Conservation (phyloP, 1,140 invertebrate species). For the Leguminivora glycinivorella region DNA sequence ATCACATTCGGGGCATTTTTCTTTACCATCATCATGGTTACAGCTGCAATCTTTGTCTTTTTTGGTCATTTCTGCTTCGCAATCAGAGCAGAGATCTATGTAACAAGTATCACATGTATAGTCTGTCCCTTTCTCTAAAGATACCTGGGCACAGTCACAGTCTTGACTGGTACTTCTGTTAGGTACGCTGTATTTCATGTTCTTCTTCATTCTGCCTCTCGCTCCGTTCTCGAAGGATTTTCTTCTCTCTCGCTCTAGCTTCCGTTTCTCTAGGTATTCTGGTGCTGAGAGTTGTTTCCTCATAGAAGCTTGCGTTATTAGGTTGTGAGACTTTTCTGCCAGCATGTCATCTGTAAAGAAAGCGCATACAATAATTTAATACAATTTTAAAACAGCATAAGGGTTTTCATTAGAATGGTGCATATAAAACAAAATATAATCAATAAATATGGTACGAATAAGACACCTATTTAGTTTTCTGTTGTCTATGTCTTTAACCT, state of each 20-base stretch:
- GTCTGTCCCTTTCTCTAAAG: conserved; percentile 67
- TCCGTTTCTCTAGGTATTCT: conserved; percentile 91
- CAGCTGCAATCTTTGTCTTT: conserved; percentile 58
- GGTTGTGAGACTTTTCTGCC: conserved; percentile 74
- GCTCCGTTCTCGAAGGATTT: conserved; percentile 83
- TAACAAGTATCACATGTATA: conserved; percentile 73
- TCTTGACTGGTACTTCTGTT: conserved; percentile 53
- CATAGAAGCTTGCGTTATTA: conserved; percentile 80
- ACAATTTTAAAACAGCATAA: no score
- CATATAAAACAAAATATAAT: no score
- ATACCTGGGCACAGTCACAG: conserved; percentile 66
- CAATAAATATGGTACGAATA: no score
- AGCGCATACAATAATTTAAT: background rate
- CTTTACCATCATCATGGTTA: conserved; percentile 48
- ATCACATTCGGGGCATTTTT: conserved; percentile 70
- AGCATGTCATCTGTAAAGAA: conserved; percentile 72
- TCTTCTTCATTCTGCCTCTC: conserved; percentile 80
- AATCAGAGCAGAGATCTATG: conserved; percentile 68
- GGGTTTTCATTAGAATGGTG: no score
- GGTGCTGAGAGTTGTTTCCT: conserved; percentile 91
- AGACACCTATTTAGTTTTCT: no score
- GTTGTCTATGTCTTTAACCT: no score
- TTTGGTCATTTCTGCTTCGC: conserved; percentile 60
- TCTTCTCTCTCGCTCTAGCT: conserved; percentile 84
- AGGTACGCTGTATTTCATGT: conserved; percentile 59